Evolutionary conservation across 2,888 invertebrate species (phyloP), one percentile per base, ranked within the genome.

Genomic region (Tetanocera ferruginea): DNA sequence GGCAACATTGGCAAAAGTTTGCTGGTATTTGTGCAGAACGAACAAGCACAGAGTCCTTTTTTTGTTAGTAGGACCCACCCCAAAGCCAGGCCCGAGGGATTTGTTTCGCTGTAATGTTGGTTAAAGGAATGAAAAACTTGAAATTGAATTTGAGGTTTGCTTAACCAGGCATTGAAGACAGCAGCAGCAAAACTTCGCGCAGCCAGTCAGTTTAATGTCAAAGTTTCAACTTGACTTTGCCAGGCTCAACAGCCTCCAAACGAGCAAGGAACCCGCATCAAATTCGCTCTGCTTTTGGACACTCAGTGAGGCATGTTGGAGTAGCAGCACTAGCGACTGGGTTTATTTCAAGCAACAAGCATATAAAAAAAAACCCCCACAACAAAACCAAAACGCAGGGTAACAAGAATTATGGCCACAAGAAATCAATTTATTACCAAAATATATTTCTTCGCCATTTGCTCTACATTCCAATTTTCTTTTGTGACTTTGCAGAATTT

Each of bases 61-160:
- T 60, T 57, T 57, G 9, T 19, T 43, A 4, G 66, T 0, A n/a
- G 34, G 5, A n/a, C 49, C 49, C 19, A 37, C 31, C 34, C 34
- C n/a, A 25, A 25, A n/a, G 17, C 31, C 34, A 64, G 5, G 69
- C 69, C 51, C 25, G 19, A 28, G 69, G 69, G 69, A 69, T 49
- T 69, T 67, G 25, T 14, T 28, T 69, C 23, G 69, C 64, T 5
- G 14, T 28, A 62, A 62, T 25, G 64, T 11, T 43, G 49, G 28
- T 9, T 25, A 49, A 25, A 19, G 34, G 37, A 71, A 37, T 67
- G 80, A 80, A 85, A 85, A 86, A 86, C 85, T 87, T 87, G 85
- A 87, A 86, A 86, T 86, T 86, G 87, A 86, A 86, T 86, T 86
- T 84, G 78, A 84, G 82, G 81, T 83, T 84, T 82, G 80, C 81